Evolutionary conservation across 2,797 vertebrate genomes (phyloP).

Genomic region (Phylloscopus collybita): DNA sequence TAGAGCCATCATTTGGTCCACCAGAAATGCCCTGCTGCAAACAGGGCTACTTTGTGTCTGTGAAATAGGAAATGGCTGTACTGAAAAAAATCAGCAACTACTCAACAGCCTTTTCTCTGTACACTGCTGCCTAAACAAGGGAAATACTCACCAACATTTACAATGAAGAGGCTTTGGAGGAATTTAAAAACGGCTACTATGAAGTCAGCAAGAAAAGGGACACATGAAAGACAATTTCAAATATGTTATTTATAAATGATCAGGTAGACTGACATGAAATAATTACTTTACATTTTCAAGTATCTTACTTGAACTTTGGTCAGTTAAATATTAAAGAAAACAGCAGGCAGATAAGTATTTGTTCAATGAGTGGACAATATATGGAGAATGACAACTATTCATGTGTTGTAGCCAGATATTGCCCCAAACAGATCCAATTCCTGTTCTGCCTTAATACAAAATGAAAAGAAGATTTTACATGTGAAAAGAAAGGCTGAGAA

Average conservation of each 20-base stretch:
- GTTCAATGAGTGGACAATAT: not conserved
- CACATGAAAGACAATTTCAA: not conserved
- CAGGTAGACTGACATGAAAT: not conserved
- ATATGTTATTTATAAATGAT: not conserved
- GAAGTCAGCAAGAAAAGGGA: not conserved
- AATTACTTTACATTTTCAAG: not conserved
- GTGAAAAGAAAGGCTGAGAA: not conserved
- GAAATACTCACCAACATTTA: not conserved
- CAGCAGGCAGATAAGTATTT: not conserved
- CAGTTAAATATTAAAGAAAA: not conserved
- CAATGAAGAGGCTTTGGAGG: not conserved
- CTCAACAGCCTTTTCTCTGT: conserved; percentile 14
- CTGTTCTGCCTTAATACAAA: not conserved
- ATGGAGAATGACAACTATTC: not conserved
- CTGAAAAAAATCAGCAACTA: conserved; percentile 1
- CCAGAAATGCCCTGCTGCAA: conserved; percentile 28
- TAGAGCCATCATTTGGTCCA: conserved; percentile 41
- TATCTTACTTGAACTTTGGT: not conserved
- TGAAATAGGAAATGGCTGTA: not conserved
- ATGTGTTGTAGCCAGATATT: not conserved
- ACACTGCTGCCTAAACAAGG: not conserved
- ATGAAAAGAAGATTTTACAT: not conserved
- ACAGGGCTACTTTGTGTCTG: conserved; percentile 34
- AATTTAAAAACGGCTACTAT: not conserved
- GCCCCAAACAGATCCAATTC: not conserved